phyloP scores from a whole-genome alignment of 2,797 vertebrate species.

The Danionella dracula region DNA sequence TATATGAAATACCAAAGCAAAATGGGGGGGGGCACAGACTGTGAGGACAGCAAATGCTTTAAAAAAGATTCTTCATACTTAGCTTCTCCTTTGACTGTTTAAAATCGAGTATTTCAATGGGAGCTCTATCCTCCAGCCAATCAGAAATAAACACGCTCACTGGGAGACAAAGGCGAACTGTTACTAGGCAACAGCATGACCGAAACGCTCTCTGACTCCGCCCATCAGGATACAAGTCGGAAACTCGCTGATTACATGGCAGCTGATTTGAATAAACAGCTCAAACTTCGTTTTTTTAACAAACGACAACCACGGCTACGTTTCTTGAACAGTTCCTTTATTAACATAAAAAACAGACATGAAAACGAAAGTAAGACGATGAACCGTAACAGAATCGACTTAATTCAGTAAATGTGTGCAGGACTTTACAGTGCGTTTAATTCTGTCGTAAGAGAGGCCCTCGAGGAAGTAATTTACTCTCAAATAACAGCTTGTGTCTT shows the following conservation, averaged over 20 bases:
- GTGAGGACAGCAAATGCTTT: too few species aligned
- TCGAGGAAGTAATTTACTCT: background rate
- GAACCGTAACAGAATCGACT: slow-evolving; percentile 24
- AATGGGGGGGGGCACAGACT: too few species aligned
- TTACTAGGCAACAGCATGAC: slow-evolving; percentile 43
- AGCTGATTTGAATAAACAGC: slow-evolving; percentile 6
- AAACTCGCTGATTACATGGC: background rate
- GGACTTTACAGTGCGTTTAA: slow-evolving; percentile 56
- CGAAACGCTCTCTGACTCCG: background rate
- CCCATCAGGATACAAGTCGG: slow-evolving; percentile 41
- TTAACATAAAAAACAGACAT: slow-evolving; percentile 51
- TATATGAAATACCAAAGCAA: too few species aligned
- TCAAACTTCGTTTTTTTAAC: background rate
- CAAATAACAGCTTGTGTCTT: slow-evolving; percentile 29
- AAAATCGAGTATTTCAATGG: too few species aligned
- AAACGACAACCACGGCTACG: background rate
- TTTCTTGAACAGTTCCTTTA: slow-evolving; percentile 51
- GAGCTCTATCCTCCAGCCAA: slow-evolving; percentile 9
- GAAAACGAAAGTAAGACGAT: slow-evolving; percentile 19
- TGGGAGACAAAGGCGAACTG: slow-evolving; percentile 31
- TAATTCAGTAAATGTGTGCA: slow-evolving; percentile 16
- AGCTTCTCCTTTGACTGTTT: too few species aligned
- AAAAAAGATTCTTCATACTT: too few species aligned
- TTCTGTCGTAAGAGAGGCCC: slow-evolving; percentile 18
- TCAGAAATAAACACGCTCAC: slow-evolving; percentile 18